phyloP scores from a whole-genome alignment of 2,797 vertebrate species.

The Chromobotia macracanthus region DNA sequence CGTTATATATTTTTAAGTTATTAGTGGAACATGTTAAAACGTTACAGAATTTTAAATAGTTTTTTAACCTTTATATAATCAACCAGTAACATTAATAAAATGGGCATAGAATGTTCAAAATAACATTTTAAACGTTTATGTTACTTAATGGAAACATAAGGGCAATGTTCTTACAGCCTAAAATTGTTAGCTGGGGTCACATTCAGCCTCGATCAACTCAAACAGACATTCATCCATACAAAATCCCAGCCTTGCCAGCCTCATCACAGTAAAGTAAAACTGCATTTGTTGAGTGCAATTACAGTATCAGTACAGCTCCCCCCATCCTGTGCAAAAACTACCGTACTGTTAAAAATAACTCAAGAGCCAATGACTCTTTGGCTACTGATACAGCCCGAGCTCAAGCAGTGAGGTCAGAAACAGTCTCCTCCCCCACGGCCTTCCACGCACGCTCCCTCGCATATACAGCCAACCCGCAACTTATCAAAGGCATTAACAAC shows the following conservation, averaged over 20 bases:
- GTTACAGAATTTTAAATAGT: too few species aligned
- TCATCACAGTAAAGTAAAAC: constrained; percentile 29
- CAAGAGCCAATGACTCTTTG: constrained; percentile 48
- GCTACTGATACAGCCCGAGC: constrained; percentile 50
- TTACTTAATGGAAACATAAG: too few species aligned
- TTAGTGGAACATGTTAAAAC: too few species aligned
- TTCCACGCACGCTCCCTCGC: constrained; percentile 45
- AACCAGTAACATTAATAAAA: too few species aligned
- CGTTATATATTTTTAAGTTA: too few species aligned
- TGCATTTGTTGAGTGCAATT: constrained; percentile 15
- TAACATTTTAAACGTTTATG: too few species aligned
- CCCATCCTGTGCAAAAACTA: constrained; percentile 33
- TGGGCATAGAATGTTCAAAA: too few species aligned
- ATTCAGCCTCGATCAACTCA: constrained; percentile 45
- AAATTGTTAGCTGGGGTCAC: neutral
- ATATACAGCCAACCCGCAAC: constrained; percentile 53
- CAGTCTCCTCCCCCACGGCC: constrained; percentile 48
- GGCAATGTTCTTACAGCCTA: too few species aligned
- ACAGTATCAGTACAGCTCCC: constrained; percentile 21
- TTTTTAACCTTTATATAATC: too few species aligned
- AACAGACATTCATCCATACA: constrained; percentile 45
- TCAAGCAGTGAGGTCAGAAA: constrained; percentile 50
- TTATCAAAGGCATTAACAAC: constrained; percentile 63
- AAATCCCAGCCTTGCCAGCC: constrained; percentile 27
- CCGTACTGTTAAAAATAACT: constrained; percentile 58